Conservation (phyloP, 2,888 invertebrate species). For the Lycophotia porphyrea region DNA sequence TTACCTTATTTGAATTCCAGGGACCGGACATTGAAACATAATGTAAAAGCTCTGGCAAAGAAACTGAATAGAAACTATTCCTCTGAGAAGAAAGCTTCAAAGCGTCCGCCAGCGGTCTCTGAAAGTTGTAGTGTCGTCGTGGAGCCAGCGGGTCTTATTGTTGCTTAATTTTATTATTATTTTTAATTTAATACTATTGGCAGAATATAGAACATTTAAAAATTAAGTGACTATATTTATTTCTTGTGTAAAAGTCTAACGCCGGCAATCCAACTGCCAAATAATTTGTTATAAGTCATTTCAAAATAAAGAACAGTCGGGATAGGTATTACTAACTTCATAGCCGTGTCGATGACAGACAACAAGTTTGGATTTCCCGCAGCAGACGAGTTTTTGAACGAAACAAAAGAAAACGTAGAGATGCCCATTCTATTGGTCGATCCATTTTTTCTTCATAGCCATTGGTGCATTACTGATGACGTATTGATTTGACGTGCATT, state of each 20-base stretch:
- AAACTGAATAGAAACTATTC: slow-evolving; percentile 76
- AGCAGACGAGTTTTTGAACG: slow-evolving; percentile 31
- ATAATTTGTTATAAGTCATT: not conserved
- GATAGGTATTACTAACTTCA: too few relatives aligned
- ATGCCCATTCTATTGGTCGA: slow-evolving; percentile 8
- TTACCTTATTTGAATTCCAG: slow-evolving; percentile 70
- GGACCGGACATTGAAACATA: slow-evolving; percentile 74
- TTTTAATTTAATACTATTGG: not conserved
- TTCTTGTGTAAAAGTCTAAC: not conserved
- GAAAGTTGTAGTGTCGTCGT: slow-evolving; percentile 82
- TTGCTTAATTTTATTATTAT: slow-evolving; percentile 66
- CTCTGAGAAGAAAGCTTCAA: slow-evolving; percentile 64
- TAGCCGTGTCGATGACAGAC: not conserved
- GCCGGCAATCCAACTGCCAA: not conserved
- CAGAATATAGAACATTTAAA: slow-evolving; percentile 10
- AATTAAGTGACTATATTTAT: not conserved
- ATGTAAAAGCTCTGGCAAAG: slow-evolving; percentile 76
- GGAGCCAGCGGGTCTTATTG: slow-evolving; percentile 79
- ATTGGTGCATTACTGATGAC: slow-evolving; percentile 9
- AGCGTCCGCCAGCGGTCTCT: slow-evolving; percentile 62
- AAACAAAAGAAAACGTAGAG: not conserved
- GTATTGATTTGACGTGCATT: not conserved
- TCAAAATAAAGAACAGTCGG: not conserved
- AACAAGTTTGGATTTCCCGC: slow-evolving; percentile 1
- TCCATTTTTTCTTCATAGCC: not conserved